phyloP scores from a whole-genome alignment of 2,113 vertebrate genomes.

The Vombatus ursinus region DNA sequence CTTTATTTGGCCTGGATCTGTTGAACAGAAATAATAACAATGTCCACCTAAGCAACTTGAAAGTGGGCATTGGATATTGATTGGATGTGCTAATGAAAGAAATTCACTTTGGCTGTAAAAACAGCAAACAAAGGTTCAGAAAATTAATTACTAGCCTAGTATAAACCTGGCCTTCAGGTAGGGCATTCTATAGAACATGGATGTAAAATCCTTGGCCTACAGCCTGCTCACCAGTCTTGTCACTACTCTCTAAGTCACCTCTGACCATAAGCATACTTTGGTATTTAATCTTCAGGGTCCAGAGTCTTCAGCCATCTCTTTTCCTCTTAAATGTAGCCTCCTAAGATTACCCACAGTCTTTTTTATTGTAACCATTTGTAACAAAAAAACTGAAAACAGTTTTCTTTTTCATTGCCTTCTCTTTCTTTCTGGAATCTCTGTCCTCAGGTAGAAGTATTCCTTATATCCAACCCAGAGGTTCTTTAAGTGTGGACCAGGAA shows the following conservation, averaged over 20 bases:
- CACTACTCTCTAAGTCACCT: background rate
- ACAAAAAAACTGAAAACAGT: background rate
- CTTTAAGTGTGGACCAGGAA: background rate
- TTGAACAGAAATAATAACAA: background rate
- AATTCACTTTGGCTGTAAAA: background rate
- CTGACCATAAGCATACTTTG: background rate
- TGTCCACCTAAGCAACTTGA: accelerated
- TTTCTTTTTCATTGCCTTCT: background rate
- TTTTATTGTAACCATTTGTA: background rate
- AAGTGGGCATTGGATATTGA: background rate
- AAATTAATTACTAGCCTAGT: accelerated
- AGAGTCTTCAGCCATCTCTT: background rate
- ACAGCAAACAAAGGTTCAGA: background rate
- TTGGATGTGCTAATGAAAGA: background rate
- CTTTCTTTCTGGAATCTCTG: background rate
- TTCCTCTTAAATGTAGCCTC: background rate
- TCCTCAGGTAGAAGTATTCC: background rate
- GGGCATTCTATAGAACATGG: background rate
- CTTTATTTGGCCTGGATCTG: background rate
- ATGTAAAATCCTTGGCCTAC: no score
- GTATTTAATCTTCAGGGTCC: background rate
- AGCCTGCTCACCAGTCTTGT: background rate
- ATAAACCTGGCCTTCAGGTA: background rate
- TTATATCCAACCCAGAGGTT: background rate
- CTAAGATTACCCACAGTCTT: background rate